These are phyloP conservation scores for Empis stercorea DNA, from an alignment of 2,888 invertebrate genomes.

Conservation along the genomic window DNA sequence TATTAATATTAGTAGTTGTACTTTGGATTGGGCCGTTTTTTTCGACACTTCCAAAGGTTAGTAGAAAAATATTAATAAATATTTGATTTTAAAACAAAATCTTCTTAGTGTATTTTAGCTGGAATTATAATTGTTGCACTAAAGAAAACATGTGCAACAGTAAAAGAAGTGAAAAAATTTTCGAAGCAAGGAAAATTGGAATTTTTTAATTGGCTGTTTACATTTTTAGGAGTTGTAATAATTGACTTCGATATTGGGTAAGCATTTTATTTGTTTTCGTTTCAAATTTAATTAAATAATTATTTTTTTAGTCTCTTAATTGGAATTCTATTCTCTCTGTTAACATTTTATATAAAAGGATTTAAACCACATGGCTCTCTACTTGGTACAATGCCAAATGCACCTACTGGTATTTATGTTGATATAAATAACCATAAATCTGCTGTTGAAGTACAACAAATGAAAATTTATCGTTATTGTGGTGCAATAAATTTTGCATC, in stretches of 20 bases:
- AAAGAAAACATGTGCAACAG: slow-evolving; percentile 64
- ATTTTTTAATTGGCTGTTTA: slow-evolving; percentile 54
- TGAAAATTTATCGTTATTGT: slow-evolving; percentile 55
- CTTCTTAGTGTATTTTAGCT: slow-evolving; percentile 45
- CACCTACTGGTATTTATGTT: slow-evolving; percentile 52
- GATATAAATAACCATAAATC: slow-evolving; percentile 48
- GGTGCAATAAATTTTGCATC: slow-evolving; percentile 58
- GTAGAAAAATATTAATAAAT: slow-evolving; percentile 18
- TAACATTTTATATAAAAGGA: slow-evolving; percentile 45
- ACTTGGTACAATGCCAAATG: slow-evolving; percentile 48
- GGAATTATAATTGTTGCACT: slow-evolving; percentile 60
- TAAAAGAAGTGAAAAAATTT: slow-evolving; percentile 48
- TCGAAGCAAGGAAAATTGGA: slow-evolving; percentile 57
- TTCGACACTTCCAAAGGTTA: slow-evolving; percentile 55
- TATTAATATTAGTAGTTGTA: slow-evolving; percentile 56
- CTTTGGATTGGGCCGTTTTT: slow-evolving; percentile 74
- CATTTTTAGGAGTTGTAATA: slow-evolving; percentile 56
- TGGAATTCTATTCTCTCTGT: too few species aligned
- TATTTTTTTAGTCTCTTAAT: too few species aligned
- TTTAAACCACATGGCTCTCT: slow-evolving; percentile 47
- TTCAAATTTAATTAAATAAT: not conserved
- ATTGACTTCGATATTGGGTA: slow-evolving; percentile 69
- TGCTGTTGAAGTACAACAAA: slow-evolving; percentile 47
- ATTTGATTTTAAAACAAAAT: slow-evolving; percentile 15
- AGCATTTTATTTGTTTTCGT: slow-evolving; percentile 13